phyloP scores from a whole-genome alignment of 64 coral and sea anemone species.

The Platygyra sinensis region DNA sequence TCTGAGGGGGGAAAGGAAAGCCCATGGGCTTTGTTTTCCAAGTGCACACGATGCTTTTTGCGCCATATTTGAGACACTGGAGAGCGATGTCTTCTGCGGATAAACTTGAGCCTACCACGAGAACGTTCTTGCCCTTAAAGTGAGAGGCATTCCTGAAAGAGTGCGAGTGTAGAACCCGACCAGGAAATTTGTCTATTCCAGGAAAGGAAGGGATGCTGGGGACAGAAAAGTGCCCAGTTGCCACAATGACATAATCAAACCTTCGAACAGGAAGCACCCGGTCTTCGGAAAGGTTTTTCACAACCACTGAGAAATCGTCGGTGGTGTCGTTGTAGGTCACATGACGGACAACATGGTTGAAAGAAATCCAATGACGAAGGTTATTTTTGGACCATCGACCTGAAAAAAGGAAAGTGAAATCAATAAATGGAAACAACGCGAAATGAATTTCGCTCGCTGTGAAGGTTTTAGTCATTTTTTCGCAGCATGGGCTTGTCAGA shows the following conservation, averaged over 20 bases:
- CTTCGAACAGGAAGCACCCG: conserved; percentile 22
- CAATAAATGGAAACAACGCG: not conserved
- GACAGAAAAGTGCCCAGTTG: conserved; percentile 46
- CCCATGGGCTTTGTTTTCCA: conserved; percentile 46
- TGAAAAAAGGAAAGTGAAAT: not conserved
- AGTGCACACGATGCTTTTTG: conserved; percentile 37
- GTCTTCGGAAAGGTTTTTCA: conserved; percentile 54
- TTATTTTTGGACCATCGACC: conserved; percentile 62
- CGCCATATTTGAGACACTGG: conserved; percentile 57
- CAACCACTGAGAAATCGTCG: conserved; percentile 53
- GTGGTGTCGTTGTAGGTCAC: conserved; percentile 54
- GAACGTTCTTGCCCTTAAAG: conserved; percentile 18
- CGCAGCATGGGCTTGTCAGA: too few relatives aligned
- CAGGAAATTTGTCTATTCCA: conserved; percentile 59
- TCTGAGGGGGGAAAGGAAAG: conserved; percentile 58
- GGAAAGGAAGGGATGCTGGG: conserved; percentile 52
- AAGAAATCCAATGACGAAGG: conserved; percentile 32
- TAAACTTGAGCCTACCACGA: conserved; percentile 50
- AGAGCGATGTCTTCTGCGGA: conserved; percentile 74
- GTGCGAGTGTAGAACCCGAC: conserved; percentile 55
- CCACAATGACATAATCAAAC: conserved; percentile 69
- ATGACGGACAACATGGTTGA: conserved; percentile 59
- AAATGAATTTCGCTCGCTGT: not conserved
- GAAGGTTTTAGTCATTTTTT: too few relatives aligned
- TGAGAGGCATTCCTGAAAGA: conserved; percentile 42